A percentile compares a stretch with the other conserved stretches of the same genome.
phyloP scores from a whole-genome alignment of 2,888 invertebrate genomes.

The Sphinx pinastri region DNA sequence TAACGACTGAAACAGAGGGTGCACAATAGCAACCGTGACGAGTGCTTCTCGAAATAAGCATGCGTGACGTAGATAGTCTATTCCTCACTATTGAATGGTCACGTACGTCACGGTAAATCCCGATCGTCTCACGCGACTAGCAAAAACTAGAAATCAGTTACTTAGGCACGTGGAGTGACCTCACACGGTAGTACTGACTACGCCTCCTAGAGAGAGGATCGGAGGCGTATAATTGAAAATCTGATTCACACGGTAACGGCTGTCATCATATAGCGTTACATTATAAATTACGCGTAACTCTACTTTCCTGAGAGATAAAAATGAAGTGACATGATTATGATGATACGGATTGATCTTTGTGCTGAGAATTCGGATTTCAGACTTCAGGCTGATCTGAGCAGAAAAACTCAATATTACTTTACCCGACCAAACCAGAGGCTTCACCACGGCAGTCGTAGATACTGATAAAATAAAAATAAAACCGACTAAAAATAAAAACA shows the following conservation, averaged over 20 bases:
- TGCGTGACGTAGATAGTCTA: conserved; percentile 47
- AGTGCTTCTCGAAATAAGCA: conserved; percentile 56
- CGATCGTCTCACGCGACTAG: conserved; percentile 41
- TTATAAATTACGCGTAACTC: conserved; percentile 1
- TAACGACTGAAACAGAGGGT: conserved; percentile 51
- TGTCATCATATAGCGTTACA: conserved; percentile 22
- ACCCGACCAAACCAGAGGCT: too few relatives aligned
- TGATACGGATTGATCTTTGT: neutral
- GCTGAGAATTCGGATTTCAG: too few relatives aligned
- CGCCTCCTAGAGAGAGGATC: conserved; percentile 39
- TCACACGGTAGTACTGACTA: conserved; percentile 35
- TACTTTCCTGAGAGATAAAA: neutral
- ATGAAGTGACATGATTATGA: neutral
- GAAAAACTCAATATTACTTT: too few relatives aligned
- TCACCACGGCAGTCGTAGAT: too few relatives aligned
- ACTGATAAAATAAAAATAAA: too few relatives aligned
- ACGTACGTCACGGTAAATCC: conserved; percentile 62
- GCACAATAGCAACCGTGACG: conserved; percentile 54
- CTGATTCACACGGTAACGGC: conserved; percentile 43
- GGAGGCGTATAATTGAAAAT: conserved; percentile 44
- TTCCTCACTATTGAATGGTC: conserved; percentile 61
- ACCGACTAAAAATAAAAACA: too few relatives aligned
- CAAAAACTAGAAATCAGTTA: conserved; percentile 40
- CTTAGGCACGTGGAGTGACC: conserved; percentile 37
- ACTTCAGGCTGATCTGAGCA: too few relatives aligned